Evolutionary conservation across 2,113 vertebrate species (phyloP).

Genomic region (Colinus virginianus): DNA sequence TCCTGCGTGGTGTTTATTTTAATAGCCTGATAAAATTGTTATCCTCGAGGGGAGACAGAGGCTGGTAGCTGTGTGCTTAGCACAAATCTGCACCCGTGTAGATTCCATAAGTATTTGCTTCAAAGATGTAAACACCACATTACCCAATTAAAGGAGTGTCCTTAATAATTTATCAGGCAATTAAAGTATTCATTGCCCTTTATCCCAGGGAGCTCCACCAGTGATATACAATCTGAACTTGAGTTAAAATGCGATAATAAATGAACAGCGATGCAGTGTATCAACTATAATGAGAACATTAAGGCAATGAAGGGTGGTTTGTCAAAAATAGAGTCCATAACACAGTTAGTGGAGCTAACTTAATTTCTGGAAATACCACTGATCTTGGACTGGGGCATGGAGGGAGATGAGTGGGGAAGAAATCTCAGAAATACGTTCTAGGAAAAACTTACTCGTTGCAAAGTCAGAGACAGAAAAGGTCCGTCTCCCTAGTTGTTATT

Average conservation of each 20-base stretch:
- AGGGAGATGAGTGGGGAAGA: not conserved
- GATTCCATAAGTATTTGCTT: slow-evolving; percentile 51
- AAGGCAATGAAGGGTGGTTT: slow-evolving; percentile 52
- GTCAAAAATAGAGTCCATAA: not conserved
- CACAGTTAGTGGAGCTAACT: slow-evolving; percentile 15
- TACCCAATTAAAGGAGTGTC: slow-evolving; percentile 59
- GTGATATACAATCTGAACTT: slow-evolving; percentile 25
- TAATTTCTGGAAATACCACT: slow-evolving; percentile 58
- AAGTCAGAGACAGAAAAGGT: not conserved
- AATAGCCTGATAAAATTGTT: slow-evolving; percentile 27
- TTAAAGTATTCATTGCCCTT: slow-evolving; percentile 66
- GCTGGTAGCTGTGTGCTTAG: slow-evolving; percentile 44
- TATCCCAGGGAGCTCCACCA: slow-evolving; percentile 46
- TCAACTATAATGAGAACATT: slow-evolving; percentile 65
- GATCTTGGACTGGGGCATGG: not conserved
- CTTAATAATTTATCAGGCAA: slow-evolving; percentile 75
- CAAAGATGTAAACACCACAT: slow-evolving; percentile 61
- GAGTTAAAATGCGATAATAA: slow-evolving; percentile 59
- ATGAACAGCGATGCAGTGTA: slow-evolving; percentile 41
- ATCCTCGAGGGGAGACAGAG: not conserved
- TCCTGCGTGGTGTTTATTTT: slow-evolving; percentile 17
- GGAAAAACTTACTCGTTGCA: not conserved
- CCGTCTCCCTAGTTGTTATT: not conserved
- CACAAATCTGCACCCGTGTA: not conserved
- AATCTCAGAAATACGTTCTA: not conserved